Evolutionary conservation across 2,113 vertebrate genomes (phyloP).

Genomic region (Macquaria ambigua): DNA sequence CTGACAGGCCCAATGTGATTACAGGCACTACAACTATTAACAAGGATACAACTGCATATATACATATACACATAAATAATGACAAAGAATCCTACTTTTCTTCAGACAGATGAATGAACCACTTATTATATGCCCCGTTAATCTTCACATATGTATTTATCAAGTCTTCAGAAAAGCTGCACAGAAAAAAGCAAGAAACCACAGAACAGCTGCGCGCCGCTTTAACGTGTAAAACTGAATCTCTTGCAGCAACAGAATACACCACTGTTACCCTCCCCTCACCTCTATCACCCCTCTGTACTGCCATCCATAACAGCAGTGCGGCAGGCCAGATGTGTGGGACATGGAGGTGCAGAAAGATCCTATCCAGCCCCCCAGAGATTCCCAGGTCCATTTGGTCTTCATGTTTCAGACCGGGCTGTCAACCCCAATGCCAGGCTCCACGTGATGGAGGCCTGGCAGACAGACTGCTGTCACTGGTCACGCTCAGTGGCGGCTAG

Average conservation of each 20-base stretch:
- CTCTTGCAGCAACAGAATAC: slow-evolving; percentile 10
- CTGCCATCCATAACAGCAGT: slow-evolving; percentile 41
- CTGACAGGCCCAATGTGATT: slow-evolving; percentile 33
- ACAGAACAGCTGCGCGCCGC: slow-evolving; percentile 45
- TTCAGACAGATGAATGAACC: slow-evolving; percentile 30
- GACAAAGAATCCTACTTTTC: slow-evolving; percentile 11
- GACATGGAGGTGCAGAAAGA: slow-evolving; percentile 66
- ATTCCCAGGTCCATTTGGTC: slow-evolving; percentile 46
- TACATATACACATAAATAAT: slow-evolving; percentile 27
- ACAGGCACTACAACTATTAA: slow-evolving; percentile 20
- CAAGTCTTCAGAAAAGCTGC: slow-evolving; percentile 1
- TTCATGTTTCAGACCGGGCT: slow-evolving; percentile 43
- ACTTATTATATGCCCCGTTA: slow-evolving; percentile 16
- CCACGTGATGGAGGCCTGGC: slow-evolving; percentile 41
- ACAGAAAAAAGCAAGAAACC: slow-evolving; percentile 29
- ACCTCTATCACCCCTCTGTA: slow-evolving; percentile 24
- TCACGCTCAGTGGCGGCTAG: slow-evolving; percentile 30
- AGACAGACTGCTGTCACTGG: slow-evolving; percentile 54
- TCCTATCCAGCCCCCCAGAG: slow-evolving; percentile 54
- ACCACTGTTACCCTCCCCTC: slow-evolving; percentile 16
- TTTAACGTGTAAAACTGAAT: slow-evolving; percentile 7
- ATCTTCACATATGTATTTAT: slow-evolving; percentile 40
- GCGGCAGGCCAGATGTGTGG: slow-evolving; percentile 58
- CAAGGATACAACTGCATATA: slow-evolving; percentile 24
- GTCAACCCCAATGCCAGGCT: slow-evolving; percentile 50